These are phyloP conservation scores for Drosophila algonquin DNA, from an alignment of 2,888 invertebrate species.

Conservation along the genomic window DNA sequence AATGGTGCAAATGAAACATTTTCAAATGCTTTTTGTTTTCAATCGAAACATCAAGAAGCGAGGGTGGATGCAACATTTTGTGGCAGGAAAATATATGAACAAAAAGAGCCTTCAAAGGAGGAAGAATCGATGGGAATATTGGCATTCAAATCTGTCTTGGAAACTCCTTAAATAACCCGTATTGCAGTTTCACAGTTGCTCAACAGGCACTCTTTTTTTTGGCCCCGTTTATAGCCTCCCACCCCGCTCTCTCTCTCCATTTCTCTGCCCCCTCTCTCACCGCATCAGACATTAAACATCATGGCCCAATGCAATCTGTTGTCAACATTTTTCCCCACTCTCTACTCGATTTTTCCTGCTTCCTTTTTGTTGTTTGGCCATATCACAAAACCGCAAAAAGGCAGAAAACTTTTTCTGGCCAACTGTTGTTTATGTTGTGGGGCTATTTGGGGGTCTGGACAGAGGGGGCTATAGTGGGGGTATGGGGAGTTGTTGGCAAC, in stretches of 20 bases:
- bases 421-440: conserved; percentile 34
- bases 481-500: conserved; percentile 32
- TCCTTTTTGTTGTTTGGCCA: conserved; percentile 49
- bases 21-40: background rate
- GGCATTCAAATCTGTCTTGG: background rate
- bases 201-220: conserved; percentile 23
- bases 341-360: conserved; percentile 6
- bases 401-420: conserved; percentile 64
- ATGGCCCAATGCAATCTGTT: conserved; percentile 58
- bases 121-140: background rate
- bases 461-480: background rate
- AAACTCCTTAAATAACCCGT: background rate
- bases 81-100: background rate
- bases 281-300: conserved; percentile 56
- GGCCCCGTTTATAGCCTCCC: too few species aligned
- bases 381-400: conserved; percentile 71
- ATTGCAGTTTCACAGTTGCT: conserved; percentile 12
- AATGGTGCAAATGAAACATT: background rate
- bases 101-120: background rate
- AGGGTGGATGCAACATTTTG: background rate
- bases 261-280: background rate
- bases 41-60: background rate
- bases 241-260: background rate
- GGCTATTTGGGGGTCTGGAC: background rate
- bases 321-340: conserved; percentile 58